Evolutionary conservation across 1,140 invertebrate species (phyloP), one percentile per base, ranked within the genome.

Genomic region (Calephelis virginiensis): DNA sequence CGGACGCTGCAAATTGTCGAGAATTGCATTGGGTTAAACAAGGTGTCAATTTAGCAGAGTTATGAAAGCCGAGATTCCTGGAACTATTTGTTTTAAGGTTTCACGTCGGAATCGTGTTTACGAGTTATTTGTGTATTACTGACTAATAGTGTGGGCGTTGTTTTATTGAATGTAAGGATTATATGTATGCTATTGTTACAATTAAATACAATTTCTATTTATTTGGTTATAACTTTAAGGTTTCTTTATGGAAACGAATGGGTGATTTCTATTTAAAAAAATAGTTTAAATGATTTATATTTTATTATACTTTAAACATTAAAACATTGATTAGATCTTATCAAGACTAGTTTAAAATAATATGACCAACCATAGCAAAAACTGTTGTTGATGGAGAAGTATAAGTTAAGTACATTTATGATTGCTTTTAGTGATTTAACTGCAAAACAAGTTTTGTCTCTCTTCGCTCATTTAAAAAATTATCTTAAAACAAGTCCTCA

Each of bases 1-100:
- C 84, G 75, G 73, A 78, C 82, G 76, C 75, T 75, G 85, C 84
- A 89, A 89, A 89, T 90, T 83, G 88, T 84, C 73, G 74, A 74
- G 86, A 83, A 86, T 88, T 84, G 85, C 83, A 76, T 80, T 75
- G 85, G 76, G 70, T 82, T 81, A 80, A 83, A 86, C 88, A 87
- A 89, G 88, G 88, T 90, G 88, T 90, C 88, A 90, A 90, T 90
- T 90, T 90, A 83, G 83, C 72, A 78, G 78, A 89, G 85, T 90
- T 90, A 89, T 90, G 88, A 90, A 90, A 90, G 85, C 74, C 76
- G 72, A 69, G 75, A 74, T 90, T 90, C 88, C 82, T 56, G 74
- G 88, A 90, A 90, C 81, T 90, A 90, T 90, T 90, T 90, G 88
- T 90, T 90, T 90, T 90, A 78, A 81, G 80, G 75, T 76, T 76